Evolutionary conservation across 2,113 vertebrate species (phyloP).

Genomic region (Gymnogyps californianus): DNA sequence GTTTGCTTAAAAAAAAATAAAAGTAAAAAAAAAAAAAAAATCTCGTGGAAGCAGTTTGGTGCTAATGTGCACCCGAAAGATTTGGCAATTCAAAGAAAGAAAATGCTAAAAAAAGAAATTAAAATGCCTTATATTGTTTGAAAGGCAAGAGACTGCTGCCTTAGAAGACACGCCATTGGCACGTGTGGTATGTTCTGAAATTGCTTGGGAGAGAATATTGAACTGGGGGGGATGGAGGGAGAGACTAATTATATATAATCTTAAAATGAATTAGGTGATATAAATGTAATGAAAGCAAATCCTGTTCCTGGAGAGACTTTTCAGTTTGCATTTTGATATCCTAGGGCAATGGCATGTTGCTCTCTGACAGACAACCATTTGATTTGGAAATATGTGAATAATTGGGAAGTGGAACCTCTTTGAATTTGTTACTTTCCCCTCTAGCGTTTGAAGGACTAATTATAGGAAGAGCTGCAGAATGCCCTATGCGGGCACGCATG

Average conservation of each 20-base stretch:
- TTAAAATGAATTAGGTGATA: conserved; percentile 65
- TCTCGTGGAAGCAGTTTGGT: background rate
- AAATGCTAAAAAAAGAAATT: background rate
- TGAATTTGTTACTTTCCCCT: conserved; percentile 61
- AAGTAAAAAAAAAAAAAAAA: background rate
- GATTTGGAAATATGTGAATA: conserved; percentile 60
- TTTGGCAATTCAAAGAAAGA: background rate
- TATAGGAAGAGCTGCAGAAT: conserved; percentile 50
- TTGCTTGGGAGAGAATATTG: conserved; percentile 44
- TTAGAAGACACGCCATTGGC: background rate
- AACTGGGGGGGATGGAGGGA: background rate
- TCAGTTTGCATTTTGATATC: conserved; percentile 59
- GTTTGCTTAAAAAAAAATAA: background rate
- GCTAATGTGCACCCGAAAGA: background rate
- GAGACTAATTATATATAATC: conserved; percentile 60
- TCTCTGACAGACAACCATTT: conserved; percentile 54
- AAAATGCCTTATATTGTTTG: background rate
- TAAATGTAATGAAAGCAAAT: conserved; percentile 63
- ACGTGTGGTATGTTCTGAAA: conserved; percentile 26
- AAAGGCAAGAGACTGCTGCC: background rate
- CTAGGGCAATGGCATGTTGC: conserved; percentile 54
- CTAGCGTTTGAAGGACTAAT: conserved; percentile 60
- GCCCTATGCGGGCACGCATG: conserved; percentile 6
- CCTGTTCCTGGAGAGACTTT: conserved; percentile 57
- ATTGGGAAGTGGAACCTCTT: conserved; percentile 59